These are phyloP conservation scores for Plusia festucae DNA, from an alignment of 2,888 invertebrate species.

Conservation along the genomic window DNA sequence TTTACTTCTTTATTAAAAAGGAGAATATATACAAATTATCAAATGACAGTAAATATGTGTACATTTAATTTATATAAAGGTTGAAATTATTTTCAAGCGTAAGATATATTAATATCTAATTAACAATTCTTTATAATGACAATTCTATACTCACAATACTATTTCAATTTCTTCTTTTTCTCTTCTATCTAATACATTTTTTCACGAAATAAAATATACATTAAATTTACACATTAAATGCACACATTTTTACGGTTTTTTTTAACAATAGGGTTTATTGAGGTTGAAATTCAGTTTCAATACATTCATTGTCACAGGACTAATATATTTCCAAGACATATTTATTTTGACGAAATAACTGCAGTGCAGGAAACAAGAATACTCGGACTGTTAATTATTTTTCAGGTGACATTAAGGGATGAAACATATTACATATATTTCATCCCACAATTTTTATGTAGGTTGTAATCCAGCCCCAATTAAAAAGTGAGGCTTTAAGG, in stretches of 20 bases:
- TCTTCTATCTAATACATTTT: background rate
- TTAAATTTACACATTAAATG: too few relatives aligned
- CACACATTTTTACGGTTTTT: background rate
- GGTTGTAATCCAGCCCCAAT: constrained; percentile 32
- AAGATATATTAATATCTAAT: background rate
- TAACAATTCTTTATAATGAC: too few relatives aligned
- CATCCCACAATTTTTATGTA: background rate
- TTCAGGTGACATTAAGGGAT: background rate
- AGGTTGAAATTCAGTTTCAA: background rate
- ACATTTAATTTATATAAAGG: background rate
- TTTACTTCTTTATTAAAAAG: background rate
- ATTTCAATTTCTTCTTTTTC: background rate
- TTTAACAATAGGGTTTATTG: too few relatives aligned
- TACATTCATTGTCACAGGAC: too few relatives aligned
- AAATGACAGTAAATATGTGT: background rate
- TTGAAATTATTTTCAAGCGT: too few relatives aligned
- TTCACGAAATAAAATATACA: too few relatives aligned
- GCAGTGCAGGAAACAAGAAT: background rate
- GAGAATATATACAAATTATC: background rate
- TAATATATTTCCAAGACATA: background rate
- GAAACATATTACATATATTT: background rate
- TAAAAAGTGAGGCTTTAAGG: constrained; percentile 41
- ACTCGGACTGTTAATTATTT: background rate
- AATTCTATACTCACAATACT: background rate
- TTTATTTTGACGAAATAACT: background rate